Conservation (phyloP, 1,140 invertebrate genomes). For the Stegodyphus dumicola region DNA sequence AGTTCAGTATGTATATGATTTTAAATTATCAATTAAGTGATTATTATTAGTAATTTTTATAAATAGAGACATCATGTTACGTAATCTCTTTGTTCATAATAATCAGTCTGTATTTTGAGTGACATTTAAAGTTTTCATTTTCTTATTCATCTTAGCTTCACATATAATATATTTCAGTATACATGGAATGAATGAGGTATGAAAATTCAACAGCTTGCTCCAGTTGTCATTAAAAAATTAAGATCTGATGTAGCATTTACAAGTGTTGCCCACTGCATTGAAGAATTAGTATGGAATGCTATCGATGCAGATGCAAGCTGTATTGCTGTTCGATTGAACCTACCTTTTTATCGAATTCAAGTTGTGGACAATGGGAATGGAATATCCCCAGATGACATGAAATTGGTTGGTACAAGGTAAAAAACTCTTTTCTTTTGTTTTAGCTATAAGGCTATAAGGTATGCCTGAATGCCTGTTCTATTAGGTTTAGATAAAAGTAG, state of each 20-base stretch:
- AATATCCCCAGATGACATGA: conserved; percentile 71
- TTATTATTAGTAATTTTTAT: too few species aligned
- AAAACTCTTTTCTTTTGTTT: conserved; percentile 3
- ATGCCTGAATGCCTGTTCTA: neutral
- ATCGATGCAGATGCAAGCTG: conserved; percentile 75
- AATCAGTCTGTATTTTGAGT: too few species aligned
- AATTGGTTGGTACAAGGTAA: conserved; percentile 72
- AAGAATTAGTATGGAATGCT: conserved; percentile 73
- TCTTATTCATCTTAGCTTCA: too few species aligned
- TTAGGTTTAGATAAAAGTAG: too few species aligned
- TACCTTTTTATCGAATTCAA: conserved; percentile 73
- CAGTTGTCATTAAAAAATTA: conserved; percentile 66
- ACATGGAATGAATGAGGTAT: neutral
- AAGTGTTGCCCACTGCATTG: conserved; percentile 69
- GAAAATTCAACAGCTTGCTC: conserved; percentile 66
- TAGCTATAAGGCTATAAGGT: neutral
- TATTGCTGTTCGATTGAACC: conserved; percentile 74
- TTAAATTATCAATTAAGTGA: too few species aligned
- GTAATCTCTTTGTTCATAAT: too few species aligned
- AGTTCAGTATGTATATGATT: too few species aligned
- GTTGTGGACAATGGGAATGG: conserved; percentile 77
- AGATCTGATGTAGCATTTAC: conserved; percentile 69
- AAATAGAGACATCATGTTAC: too few species aligned
- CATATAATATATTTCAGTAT: neutral
- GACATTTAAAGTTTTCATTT: too few species aligned